A percentile compares a stretch with the other conserved stretches of the same genome.
Evolutionary conservation across 2,888 invertebrate genomes (phyloP).

Genomic region (Volucella bombylans): DNA sequence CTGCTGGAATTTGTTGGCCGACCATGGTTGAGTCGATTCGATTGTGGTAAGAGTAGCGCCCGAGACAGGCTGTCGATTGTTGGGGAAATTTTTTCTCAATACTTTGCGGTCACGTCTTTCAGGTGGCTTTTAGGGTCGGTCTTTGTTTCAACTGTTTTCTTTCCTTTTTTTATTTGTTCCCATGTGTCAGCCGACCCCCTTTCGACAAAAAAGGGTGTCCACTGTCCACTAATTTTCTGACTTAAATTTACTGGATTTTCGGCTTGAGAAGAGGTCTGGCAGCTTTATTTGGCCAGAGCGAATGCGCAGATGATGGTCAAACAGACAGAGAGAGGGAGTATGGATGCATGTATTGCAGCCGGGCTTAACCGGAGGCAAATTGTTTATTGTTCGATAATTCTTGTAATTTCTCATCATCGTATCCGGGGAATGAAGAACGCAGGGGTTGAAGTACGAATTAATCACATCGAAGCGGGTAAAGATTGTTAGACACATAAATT

Average conservation of each 20-base stretch:
- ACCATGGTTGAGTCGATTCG: constrained; percentile 14
- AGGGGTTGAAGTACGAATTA: constrained; percentile 35
- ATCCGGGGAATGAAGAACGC: background rate
- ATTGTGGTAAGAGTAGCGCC: constrained; percentile 24
- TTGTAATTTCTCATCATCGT: constrained; percentile 52
- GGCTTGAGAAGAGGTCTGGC: background rate
- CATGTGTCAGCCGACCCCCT: constrained; percentile 33
- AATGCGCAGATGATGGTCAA: constrained; percentile 49
- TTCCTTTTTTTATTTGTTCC: background rate
- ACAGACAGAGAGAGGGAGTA: constrained; percentile 4
- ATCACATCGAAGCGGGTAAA: constrained; percentile 46
- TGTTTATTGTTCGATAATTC: constrained; percentile 63
- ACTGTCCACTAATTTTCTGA: constrained; percentile 27
- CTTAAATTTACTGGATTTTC: constrained; percentile 22
- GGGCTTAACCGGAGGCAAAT: constrained; percentile 48
- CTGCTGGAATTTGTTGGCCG: constrained; percentile 38
- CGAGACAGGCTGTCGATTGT: constrained; percentile 63
- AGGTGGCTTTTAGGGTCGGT: constrained; percentile 61
- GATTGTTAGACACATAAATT: constrained; percentile 51
- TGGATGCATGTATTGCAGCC: constrained; percentile 10
- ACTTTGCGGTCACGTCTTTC: constrained; percentile 71
- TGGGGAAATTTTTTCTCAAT: constrained; percentile 68
- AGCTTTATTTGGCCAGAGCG: constrained; percentile 17
- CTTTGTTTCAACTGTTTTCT: constrained; percentile 7
- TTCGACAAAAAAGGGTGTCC: constrained; percentile 25